Conservation (phyloP, 92 coral and sea anemone species). For the Epizoanthus illoricatus region DNA sequence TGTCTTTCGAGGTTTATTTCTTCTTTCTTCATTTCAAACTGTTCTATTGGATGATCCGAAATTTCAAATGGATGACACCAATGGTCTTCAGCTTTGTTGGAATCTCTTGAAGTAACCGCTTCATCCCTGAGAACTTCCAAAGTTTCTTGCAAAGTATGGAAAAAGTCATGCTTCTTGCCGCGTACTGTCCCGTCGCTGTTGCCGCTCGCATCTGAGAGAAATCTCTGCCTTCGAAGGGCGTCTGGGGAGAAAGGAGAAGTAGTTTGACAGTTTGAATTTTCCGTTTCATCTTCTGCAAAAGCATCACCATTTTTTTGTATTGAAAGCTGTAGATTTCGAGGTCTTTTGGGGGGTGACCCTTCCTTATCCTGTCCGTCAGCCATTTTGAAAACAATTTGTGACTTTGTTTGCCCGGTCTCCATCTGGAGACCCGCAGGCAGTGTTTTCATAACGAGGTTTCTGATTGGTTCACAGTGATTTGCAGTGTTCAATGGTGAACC, state of each 20-base stretch:
- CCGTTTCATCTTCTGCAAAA: slow-evolving; percentile 4
- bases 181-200: slow-evolving; percentile 13
- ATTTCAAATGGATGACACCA: slow-evolving; percentile 99
- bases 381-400: slow-evolving; percentile 46
- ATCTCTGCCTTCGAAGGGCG: slow-evolving; percentile 70
- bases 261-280: slow-evolving; percentile 1
- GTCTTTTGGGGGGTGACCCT: slow-evolving; percentile 20
- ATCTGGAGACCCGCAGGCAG: background rate
- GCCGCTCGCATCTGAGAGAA: slow-evolving; percentile 48
- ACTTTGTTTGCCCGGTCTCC: slow-evolving; percentile 12
- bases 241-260: slow-evolving; percentile 75
- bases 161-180: slow-evolving; percentile 66
- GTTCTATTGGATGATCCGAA: slow-evolving; percentile 95
- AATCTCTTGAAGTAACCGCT: slow-evolving; percentile 75
- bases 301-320: background rate
- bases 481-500: slow-evolving; percentile 9
- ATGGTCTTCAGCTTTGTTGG: slow-evolving; percentile 80
- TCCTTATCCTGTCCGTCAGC: slow-evolving; percentile 42
- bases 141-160: slow-evolving; percentile 89
- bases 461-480: slow-evolving; percentile 20
- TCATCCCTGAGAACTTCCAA: slow-evolving; percentile 90
- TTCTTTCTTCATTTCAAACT: slow-evolving; percentile 82
- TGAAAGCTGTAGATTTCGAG: slow-evolving; percentile 25
- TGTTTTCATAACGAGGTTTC: background rate
- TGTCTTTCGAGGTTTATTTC: slow-evolving; percentile 84